Evolutionary conservation across 1,140 invertebrate species (phyloP).

Genomic region (Zaprionus ornatus): DNA sequence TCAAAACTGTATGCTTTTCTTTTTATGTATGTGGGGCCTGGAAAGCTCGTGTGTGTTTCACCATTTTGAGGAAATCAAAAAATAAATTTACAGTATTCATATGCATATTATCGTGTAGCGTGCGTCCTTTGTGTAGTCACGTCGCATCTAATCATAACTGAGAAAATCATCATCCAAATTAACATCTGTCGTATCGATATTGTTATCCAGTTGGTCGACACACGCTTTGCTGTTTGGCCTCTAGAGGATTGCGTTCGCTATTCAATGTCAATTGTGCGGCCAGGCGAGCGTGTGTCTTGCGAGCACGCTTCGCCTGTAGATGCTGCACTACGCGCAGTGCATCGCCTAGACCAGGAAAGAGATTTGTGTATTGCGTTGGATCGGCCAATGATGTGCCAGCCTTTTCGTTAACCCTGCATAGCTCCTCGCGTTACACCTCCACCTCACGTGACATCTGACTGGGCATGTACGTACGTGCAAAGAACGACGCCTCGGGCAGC

Average conservation of each 20-base stretch:
- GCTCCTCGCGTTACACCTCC: slow-evolving; percentile 91
- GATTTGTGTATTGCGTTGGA: slow-evolving; percentile 97
- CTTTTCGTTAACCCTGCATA: slow-evolving; percentile 91
- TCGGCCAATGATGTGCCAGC: slow-evolving; percentile 97
- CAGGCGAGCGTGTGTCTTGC: slow-evolving; percentile 85
- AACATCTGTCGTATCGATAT: slow-evolving; percentile 87
- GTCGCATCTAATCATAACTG: slow-evolving; percentile 71
- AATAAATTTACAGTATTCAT: slow-evolving; percentile 52
- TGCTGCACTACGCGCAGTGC: slow-evolving; percentile 91
- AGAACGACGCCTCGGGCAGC: slow-evolving; percentile 98
- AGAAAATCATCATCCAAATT: slow-evolving; percentile 80
- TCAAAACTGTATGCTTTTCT: slow-evolving; percentile 66
- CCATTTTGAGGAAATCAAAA: slow-evolving; percentile 55
- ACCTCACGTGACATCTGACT: slow-evolving; percentile 94
- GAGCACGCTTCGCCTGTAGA: slow-evolving; percentile 85
- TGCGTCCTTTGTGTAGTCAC: slow-evolving; percentile 27
- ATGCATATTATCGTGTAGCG: slow-evolving; percentile 44
- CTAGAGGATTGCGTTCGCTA: slow-evolving; percentile 88
- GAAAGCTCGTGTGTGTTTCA: slow-evolving; percentile 20
- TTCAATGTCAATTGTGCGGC: slow-evolving; percentile 87
- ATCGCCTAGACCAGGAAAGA: slow-evolving; percentile 95
- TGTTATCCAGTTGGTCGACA: slow-evolving; percentile 85
- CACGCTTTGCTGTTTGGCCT: slow-evolving; percentile 75
- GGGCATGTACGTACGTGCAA: slow-evolving; percentile 95
- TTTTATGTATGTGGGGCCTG: slow-evolving; percentile 9